These are phyloP conservation scores for Psilopogon haemacephalus DNA, from an alignment of 2,113 vertebrate species.

Conservation along the genomic window DNA sequence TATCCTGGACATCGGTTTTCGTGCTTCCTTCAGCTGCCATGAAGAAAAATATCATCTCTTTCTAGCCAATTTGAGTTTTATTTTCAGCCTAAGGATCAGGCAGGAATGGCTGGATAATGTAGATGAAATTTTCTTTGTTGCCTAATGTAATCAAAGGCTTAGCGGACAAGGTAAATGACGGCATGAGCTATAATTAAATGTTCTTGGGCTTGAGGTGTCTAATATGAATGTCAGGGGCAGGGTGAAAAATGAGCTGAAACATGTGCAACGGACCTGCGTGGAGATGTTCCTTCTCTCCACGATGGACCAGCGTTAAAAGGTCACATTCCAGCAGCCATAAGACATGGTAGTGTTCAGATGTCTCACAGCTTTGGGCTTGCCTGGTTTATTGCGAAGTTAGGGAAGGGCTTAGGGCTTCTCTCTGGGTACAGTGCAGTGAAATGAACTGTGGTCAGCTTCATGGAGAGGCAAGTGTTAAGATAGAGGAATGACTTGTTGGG, in stretches of 20 bases:
- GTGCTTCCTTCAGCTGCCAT: conserved; percentile 74
- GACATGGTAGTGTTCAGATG: background rate
- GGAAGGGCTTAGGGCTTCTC: background rate
- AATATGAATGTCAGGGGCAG: background rate
- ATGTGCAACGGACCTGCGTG: fast-evolving
- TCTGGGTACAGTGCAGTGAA: background rate
- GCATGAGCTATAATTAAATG: conserved; percentile 20
- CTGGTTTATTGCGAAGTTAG: background rate
- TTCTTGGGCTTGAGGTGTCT: background rate
- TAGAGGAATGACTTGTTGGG: background rate
- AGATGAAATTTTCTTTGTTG: conserved; percentile 36
- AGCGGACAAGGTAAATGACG: conserved; percentile 27
- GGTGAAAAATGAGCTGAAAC: background rate
- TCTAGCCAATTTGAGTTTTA: conserved; percentile 69
- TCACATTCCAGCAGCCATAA: background rate
- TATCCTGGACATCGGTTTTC: conserved; percentile 71
- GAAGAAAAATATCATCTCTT: conserved; percentile 71
- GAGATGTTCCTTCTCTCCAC: background rate
- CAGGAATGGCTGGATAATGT: conserved; percentile 13
- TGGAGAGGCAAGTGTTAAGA: background rate
- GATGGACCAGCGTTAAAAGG: background rate
- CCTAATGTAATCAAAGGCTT: conserved; percentile 52
- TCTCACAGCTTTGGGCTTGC: background rate
- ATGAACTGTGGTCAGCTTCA: background rate
- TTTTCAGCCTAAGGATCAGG: conserved; percentile 43